Conservation (phyloP, 2,888 invertebrate genomes). For the Eupithecia subfuscata region DNA sequence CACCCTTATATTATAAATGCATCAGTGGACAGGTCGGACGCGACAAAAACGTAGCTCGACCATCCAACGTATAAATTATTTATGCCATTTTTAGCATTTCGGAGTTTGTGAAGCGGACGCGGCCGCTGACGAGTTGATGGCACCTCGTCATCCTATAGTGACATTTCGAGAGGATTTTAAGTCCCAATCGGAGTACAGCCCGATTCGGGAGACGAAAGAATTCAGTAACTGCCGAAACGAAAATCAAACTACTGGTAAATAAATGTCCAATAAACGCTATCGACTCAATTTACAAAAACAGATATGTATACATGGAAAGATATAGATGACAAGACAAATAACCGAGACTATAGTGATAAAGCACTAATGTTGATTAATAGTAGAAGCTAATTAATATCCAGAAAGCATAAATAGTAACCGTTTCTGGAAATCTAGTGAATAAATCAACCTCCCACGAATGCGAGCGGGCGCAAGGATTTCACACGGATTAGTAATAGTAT, state of each 20-base stretch:
- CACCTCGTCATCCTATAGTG: slow-evolving; percentile 50
- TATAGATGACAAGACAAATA: not conserved
- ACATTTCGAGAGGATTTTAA: slow-evolving; percentile 45
- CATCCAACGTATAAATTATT: slow-evolving; percentile 82
- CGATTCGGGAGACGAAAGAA: slow-evolving; percentile 14
- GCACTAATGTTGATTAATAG: slow-evolving; percentile 36
- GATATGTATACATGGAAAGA: not conserved
- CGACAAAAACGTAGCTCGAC: slow-evolving; percentile 78
- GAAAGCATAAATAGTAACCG: slow-evolving; percentile 37
- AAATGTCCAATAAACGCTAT: not conserved
- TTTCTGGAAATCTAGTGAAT: slow-evolving; percentile 50
- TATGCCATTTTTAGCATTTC: slow-evolving; percentile 84
- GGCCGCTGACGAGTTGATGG: slow-evolving; percentile 55
- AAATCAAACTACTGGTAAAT: not conserved
- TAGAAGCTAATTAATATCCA: slow-evolving; percentile 41
- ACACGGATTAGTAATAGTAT: slow-evolving; percentile 46
- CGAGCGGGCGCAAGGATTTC: slow-evolving; percentile 44
- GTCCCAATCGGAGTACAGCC: slow-evolving; percentile 10
- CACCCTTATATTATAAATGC: slow-evolving; percentile 84
- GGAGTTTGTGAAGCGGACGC: slow-evolving; percentile 67
- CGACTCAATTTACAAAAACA: not conserved
- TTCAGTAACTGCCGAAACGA: not conserved
- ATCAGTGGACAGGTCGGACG: slow-evolving; percentile 82
- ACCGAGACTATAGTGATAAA: slow-evolving; percentile 26
- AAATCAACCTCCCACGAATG: slow-evolving; percentile 57